Conservation (phyloP, 2,113 vertebrate species). For the Sminthopsis crassicaudata region DNA sequence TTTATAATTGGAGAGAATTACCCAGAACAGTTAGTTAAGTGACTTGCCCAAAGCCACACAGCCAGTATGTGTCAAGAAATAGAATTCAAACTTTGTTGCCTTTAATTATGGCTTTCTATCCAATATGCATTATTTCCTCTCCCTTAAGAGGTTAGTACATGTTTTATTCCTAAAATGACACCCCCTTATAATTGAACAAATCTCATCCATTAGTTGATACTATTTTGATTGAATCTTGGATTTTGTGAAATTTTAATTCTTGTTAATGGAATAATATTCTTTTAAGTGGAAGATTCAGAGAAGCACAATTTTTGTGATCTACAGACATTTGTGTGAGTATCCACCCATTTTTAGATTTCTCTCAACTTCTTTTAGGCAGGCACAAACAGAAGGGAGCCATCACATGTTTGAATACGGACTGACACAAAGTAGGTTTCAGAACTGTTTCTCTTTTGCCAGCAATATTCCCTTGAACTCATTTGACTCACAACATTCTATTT, state of each 20-base stretch:
- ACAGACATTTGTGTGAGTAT: not conserved
- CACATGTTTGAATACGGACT: slow-evolving; percentile 37
- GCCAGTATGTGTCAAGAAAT: not conserved
- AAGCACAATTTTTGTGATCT: slow-evolving; percentile 15
- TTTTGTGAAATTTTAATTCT: slow-evolving; percentile 58
- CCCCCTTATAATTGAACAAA: slow-evolving; percentile 45
- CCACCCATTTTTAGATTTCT: not conserved
- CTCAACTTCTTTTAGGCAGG: slow-evolving; percentile 34
- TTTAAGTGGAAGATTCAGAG: slow-evolving; percentile 60
- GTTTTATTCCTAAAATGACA: slow-evolving; percentile 63
- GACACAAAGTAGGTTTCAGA: slow-evolving; percentile 54
- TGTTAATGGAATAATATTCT: slow-evolving; percentile 57
- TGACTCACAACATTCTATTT: slow-evolving; percentile 30
- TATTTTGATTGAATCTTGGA: slow-evolving; percentile 53
- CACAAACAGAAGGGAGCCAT: slow-evolving; percentile 11
- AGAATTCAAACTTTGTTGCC: not conserved
- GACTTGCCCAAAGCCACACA: not conserved
- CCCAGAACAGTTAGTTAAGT: not conserved
- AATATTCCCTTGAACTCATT: slow-evolving; percentile 47
- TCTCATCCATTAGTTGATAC: slow-evolving; percentile 54
- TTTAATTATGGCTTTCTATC: not conserved
- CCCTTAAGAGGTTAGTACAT: slow-evolving; percentile 24
- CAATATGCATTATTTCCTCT: not conserved
- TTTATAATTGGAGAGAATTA: not conserved
- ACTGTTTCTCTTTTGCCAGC: slow-evolving; percentile 56